Base-by-base conservation (phyloP, 2,888 invertebrate genomes). In the Pammene fasciana region DNA sequence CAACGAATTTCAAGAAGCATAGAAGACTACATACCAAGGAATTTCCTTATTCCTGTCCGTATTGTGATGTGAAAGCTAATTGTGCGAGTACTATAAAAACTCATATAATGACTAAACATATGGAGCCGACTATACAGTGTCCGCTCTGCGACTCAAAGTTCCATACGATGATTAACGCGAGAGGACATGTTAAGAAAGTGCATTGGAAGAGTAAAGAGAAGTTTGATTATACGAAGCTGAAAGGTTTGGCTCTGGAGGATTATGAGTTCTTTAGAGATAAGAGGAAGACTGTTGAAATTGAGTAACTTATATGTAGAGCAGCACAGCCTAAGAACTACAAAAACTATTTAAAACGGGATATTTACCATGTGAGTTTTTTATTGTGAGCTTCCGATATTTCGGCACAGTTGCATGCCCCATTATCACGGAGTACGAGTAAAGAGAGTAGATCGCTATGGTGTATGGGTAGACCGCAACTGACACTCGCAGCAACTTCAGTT, bases 171-270 rank as follows among this genome's bases (percentile, higher is more conserved):
- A 54, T 16, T 4, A 60, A 60, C 7, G 70, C 65, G 10, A 59
- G 70, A 34, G 54, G 46, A 10, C 70, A 70, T 8, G 65, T 70
- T 0, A 59, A 36, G 34, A 70, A 60, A 11, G 18, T 54, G 0
- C 70, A 70, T 48, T 70, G 70, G 70, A 70, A 60, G 46, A 70
- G 70, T 18, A 70, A 65, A 18, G 70, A 70, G 11, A 70, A 70
- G 11, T 70, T 70, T 70, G 70, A 70, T 41, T 65, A 65, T 46
- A 70, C 59, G 0, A 70, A 70, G 13, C 26, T 70, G 5, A 18
- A 70, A 34, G 70, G 70, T 8, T 18, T 70, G 34, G 38, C 54
- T 1, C 65, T 59, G 10, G 16, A 70, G 10, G 70, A 70, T 54
- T 70, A 70, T 48, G 65, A 70, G 5, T 70, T 70, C 48, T 70